A percentile compares a stretch with the other conserved stretches of the same genome.
These are phyloP conservation scores for Tympanoctomys barrerae DNA, from an alignment of 2,797 vertebrate species.

Conservation along the genomic window DNA sequence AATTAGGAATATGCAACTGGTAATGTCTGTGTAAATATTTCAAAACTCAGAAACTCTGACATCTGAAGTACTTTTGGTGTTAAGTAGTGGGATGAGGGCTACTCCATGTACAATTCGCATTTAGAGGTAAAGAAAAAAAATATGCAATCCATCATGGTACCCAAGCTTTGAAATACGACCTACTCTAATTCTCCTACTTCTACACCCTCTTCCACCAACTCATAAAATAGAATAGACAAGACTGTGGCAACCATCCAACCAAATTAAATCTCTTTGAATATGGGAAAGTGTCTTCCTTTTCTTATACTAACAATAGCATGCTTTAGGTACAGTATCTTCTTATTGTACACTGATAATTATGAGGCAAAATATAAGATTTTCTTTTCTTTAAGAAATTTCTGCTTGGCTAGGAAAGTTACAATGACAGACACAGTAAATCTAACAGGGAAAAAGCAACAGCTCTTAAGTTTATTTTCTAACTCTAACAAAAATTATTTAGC, in stretches of 20 bases:
- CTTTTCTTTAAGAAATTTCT: slow-evolving; percentile 21
- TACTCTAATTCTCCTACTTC: neutral
- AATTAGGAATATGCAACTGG: neutral
- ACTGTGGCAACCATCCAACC: neutral
- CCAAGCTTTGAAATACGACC: neutral
- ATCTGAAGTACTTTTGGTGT: neutral
- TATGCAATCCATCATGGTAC: neutral
- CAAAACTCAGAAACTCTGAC: neutral
- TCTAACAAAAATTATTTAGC: slow-evolving; percentile 62
- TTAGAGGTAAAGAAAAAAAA: slow-evolving; percentile 21
- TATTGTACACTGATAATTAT: neutral
- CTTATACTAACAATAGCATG: neutral
- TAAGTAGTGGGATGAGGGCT: neutral
- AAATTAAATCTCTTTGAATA: neutral
- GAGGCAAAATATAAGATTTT: neutral
- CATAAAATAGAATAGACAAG: neutral
- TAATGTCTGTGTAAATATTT: neutral
- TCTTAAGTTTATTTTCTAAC: slow-evolving; percentile 51
- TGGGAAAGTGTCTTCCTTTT: neutral
- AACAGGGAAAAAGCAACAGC: neutral
- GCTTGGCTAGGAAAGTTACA: slow-evolving; percentile 17
- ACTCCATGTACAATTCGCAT: neutral
- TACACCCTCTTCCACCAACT: neutral
- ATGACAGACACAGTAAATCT: slow-evolving; percentile 50
- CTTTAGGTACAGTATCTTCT: neutral